Percentiles rank a stretch among this genome's conserved stretches.
These are phyloP conservation scores for Hippocampus guttulatus DNA, from an alignment of 2,113 vertebrate genomes.

Conservation along the genomic window DNA sequence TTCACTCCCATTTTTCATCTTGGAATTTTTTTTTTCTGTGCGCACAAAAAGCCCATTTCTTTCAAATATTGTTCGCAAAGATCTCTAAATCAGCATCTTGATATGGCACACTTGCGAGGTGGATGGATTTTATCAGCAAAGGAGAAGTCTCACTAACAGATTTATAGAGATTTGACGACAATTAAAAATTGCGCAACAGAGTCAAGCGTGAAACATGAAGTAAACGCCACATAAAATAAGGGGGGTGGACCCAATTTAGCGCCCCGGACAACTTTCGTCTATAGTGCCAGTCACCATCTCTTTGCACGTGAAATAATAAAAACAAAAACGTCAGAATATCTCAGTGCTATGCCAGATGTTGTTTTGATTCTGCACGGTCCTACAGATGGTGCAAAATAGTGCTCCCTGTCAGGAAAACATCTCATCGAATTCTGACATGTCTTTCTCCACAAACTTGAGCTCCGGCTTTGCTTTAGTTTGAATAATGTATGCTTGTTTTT, in stretches of 20 bases:
- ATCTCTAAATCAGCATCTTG: not conserved
- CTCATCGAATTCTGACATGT: conserved; percentile 42
- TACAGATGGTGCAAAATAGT: conserved; percentile 71
- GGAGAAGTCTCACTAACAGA: too few relatives aligned
- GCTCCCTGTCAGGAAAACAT: conserved; percentile 62
- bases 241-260: not conserved
- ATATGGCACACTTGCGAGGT: not conserved
- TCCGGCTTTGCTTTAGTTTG: conserved; percentile 62
- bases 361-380: conserved; percentile 58
- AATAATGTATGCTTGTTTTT: conserved; percentile 57
- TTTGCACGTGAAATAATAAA: conserved; percentile 1
- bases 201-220: not conserved
- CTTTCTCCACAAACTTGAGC: conserved; percentile 46
- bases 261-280: not conserved
- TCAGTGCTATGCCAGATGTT: conserved; percentile 62
- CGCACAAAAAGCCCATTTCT: not conserved
- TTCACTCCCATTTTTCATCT: not conserved
- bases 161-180: too few relatives aligned
- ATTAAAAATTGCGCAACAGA: too few relatives aligned
- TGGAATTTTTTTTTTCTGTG: not conserved
- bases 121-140: not conserved
- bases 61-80: not conserved
- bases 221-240: not conserved
- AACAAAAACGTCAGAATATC: conserved; percentile 36
- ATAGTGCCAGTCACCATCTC: conserved; percentile 14